Conservation (phyloP, 2,888 invertebrate species). For the Seira musarum region DNA sequence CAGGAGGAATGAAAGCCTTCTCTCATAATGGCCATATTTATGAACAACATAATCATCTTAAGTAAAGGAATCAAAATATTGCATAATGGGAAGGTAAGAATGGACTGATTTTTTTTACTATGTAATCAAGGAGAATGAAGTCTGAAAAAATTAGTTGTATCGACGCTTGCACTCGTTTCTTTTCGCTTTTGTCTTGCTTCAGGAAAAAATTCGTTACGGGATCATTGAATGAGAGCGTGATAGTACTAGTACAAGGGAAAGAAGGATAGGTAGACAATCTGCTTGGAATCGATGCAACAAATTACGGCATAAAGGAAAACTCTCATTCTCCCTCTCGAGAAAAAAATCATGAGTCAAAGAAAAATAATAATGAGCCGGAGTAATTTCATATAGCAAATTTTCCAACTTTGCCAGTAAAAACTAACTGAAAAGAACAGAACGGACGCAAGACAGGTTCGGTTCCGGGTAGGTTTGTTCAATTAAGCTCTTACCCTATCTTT, state of each 20-base stretch:
- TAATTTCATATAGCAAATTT: conserved; percentile 56
- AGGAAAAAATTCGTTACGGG: too few species aligned
- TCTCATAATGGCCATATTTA: background rate
- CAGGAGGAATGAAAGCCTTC: background rate
- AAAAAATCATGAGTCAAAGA: conserved; percentile 43
- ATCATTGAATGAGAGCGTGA: conserved; percentile 11
- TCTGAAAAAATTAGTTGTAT: too few species aligned
- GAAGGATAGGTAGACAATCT: conserved; percentile 47
- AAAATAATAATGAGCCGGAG: conserved; percentile 54
- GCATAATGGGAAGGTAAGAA: background rate
- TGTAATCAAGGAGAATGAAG: too few species aligned
- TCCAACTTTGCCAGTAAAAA: conserved; percentile 39
- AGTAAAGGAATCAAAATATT: conserved; percentile 2
- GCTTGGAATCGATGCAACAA: conserved; percentile 48
- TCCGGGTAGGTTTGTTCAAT: conserved; percentile 44
- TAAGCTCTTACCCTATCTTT: conserved; percentile 38
- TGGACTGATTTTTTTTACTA: background rate
- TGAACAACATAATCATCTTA: conserved; percentile 9
- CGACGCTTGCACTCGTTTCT: background rate
- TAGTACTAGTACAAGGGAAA: background rate
- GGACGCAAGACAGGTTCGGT: background rate
- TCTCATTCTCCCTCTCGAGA: background rate
- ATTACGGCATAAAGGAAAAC: conserved; percentile 19
- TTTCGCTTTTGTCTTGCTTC: background rate
- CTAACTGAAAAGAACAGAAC: conserved; percentile 9